These are phyloP conservation scores for Neoitamus cyanurus DNA, from an alignment of 2,888 invertebrate genomes.

Conservation along the genomic window DNA sequence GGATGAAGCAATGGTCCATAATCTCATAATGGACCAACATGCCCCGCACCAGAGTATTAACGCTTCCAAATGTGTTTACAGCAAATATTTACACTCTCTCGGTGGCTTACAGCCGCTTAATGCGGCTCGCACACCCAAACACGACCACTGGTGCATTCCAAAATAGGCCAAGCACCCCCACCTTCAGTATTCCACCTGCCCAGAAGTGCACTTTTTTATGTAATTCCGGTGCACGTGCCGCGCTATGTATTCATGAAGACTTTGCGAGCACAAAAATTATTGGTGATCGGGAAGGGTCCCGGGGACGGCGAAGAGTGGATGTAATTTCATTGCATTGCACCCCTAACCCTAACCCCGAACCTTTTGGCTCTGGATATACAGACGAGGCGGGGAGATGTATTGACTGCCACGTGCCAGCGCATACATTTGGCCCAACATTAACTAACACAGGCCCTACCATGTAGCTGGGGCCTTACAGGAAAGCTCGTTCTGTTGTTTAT, in stretches of 20 bases:
- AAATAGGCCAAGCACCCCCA: neutral
- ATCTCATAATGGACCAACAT: neutral
- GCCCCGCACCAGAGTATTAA: neutral
- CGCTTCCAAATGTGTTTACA: neutral
- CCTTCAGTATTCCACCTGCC: neutral
- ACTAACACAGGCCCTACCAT: slow-evolving; percentile 2
- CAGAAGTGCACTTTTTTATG: slow-evolving; percentile 26
- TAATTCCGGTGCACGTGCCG: slow-evolving; percentile 19
- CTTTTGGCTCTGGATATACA: neutral
- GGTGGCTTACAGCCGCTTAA: neutral
- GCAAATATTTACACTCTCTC: slow-evolving; percentile 5
- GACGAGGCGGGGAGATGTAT: neutral
- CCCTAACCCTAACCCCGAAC: neutral
- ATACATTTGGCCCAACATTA: neutral
- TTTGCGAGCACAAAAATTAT: slow-evolving; percentile 10
- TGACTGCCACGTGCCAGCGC: slow-evolving; percentile 22
- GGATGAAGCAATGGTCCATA: neutral
- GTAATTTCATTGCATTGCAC: neutral
- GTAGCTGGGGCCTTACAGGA: neutral
- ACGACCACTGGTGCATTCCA: neutral
- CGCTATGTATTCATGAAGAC: neutral
- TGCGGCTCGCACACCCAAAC: neutral
- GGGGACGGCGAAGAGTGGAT: neutral
- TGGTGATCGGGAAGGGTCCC: neutral
- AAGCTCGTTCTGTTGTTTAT: slow-evolving; percentile 5